Percentiles rank a stretch among this genome's conserved stretches.
These are phyloP conservation scores for Vicugna pacos DNA, from an alignment of 2,113 vertebrate species.

Conservation along the genomic window DNA sequence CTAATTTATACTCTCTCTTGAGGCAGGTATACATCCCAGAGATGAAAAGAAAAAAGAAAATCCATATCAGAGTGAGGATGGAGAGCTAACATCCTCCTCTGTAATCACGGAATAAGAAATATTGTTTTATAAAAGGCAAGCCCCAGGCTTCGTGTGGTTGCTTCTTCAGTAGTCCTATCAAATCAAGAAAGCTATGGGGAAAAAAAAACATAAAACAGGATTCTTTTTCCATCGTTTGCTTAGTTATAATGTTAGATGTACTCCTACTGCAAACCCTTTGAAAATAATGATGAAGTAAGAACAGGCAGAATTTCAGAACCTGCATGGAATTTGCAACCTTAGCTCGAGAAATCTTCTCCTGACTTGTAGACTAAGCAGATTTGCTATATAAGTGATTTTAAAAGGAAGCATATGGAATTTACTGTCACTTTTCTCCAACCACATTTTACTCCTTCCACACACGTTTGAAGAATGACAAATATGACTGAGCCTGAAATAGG, in stretches of 20 bases:
- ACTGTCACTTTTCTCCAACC: constrained; percentile 55
- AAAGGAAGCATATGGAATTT: constrained; percentile 64
- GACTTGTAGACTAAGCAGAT: constrained; percentile 63
- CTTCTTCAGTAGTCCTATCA: background rate
- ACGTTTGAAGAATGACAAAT: constrained; percentile 46
- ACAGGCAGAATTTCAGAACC: constrained; percentile 56
- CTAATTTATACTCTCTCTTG: background rate
- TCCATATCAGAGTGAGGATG: background rate
- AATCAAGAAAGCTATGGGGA: background rate
- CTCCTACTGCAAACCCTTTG: constrained; percentile 44
- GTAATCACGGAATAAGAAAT: background rate
- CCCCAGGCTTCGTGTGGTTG: background rate
- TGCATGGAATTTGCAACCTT: constrained; percentile 64
- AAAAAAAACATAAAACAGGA: background rate
- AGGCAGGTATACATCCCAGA: background rate
- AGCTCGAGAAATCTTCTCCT: constrained; percentile 66
- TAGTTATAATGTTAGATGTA: constrained; percentile 36
- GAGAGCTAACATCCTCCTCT: background rate
- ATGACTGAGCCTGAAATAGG: constrained; percentile 1
- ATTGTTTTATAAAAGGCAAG: constrained; percentile 6
- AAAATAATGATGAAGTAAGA: constrained; percentile 65
- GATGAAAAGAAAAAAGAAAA: constrained; percentile 21
- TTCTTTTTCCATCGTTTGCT: background rate
- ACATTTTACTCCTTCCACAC: constrained; percentile 25
- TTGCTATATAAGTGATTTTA: constrained; percentile 64